Percentiles rank a stretch among this genome's conserved stretches.
Evolutionary conservation across 2,888 invertebrate species (phyloP).

Genomic region (Apamea anceps): DNA sequence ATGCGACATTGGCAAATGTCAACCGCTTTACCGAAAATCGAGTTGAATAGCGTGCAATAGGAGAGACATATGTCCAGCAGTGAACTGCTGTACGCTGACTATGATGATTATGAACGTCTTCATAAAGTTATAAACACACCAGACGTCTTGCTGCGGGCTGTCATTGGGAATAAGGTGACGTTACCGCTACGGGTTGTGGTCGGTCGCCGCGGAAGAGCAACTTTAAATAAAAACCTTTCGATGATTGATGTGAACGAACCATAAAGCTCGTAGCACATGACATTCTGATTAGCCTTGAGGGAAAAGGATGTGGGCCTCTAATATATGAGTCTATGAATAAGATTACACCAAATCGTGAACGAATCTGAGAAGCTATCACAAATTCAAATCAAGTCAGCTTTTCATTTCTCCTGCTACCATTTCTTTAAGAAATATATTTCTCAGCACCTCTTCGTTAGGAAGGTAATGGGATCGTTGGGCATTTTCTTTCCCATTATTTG

Average conservation of each 20-base stretch:
- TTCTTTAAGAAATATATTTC: constrained; percentile 3
- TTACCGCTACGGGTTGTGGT: background rate
- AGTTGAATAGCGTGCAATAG: too few species aligned
- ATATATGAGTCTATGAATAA: background rate
- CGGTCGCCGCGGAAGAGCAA: background rate
- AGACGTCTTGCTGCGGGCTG: background rate
- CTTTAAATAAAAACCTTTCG: background rate
- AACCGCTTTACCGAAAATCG: background rate
- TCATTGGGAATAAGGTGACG: background rate
- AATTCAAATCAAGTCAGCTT: constrained; percentile 11
- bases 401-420: background rate
- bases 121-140: background rate
- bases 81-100: too few species aligned
- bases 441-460: constrained; percentile 3
- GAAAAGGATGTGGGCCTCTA: background rate
- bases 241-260: background rate
- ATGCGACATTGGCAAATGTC: background rate
- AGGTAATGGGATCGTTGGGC: constrained; percentile 12
- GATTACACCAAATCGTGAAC: background rate
- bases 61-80: too few species aligned
- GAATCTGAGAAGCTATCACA: constrained; percentile 1
- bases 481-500: constrained; percentile 32
- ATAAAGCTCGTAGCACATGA: background rate
- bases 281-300: background rate
- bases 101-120: too few species aligned